Percentiles rank a stretch among this genome's conserved stretches.
These are phyloP conservation scores for Perognathus longimembris DNA, from an alignment of 2,113 vertebrate species.

Conservation along the genomic window DNA sequence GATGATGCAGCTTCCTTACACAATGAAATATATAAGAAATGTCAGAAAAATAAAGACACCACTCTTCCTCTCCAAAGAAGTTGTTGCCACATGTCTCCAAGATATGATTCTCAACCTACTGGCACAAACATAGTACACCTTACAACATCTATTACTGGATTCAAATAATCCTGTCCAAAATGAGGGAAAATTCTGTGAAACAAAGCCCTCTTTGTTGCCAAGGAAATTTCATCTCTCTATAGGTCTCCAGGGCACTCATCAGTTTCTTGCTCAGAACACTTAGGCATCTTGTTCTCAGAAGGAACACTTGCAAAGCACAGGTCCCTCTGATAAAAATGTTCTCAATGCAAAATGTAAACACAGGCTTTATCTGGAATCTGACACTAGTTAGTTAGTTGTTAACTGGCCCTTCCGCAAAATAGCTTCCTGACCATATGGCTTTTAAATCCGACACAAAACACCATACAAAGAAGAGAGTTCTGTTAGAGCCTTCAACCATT, in stretches of 20 bases:
- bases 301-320: constrained; percentile 57
- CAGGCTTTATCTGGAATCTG: constrained; percentile 59
- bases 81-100: background rate
- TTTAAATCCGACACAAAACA: constrained; percentile 40
- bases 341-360: constrained; percentile 55
- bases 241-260: constrained; percentile 15
- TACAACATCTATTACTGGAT: background rate
- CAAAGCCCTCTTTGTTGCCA: constrained; percentile 57
- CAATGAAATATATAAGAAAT: background rate
- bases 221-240: constrained; percentile 6
- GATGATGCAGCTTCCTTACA: too few relatives aligned
- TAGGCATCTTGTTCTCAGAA: constrained; percentile 4
- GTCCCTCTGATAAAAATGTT: constrained; percentile 16
- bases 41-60: background rate
- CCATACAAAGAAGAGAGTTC: constrained; percentile 40
- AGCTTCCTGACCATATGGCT: constrained; percentile 11
- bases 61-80: background rate
- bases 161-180: constrained; percentile 48
- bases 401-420: background rate
- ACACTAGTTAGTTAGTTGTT: constrained; percentile 34
- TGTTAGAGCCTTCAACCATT: background rate
- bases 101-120: background rate
- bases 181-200: constrained; percentile 42
- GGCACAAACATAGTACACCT: background rate
- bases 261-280: background rate